Evolutionary conservation across 2,797 vertebrate species (phyloP), one percentile per base, ranked within the genome.

Genomic region (Cyclopterus lumpus): DNA sequence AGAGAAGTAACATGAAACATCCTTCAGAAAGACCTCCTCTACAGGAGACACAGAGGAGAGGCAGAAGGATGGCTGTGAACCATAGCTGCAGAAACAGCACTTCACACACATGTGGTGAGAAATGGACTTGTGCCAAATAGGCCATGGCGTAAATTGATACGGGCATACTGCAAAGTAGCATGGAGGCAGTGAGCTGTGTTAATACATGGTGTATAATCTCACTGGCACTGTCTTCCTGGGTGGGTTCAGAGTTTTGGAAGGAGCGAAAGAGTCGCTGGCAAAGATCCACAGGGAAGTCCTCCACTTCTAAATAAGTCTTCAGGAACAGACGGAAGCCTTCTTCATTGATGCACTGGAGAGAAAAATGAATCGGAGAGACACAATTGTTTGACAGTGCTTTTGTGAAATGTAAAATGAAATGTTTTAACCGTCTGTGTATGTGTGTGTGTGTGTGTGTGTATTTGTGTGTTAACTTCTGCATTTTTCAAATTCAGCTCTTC

Each of bases 1-100:
- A 1, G 97, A 98, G 89, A 98, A 97, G 90, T 98, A 98, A 94
- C 97, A 98, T 40, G 96, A 97, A 73, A 98, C 96, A 60, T 98
- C 97, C 89, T 96, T 97, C 74, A 98, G 91, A 78, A 95, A 97
- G 59, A 98, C 95, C 65, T 96, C 93, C 79, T 94, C 91, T 92
- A 67, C 68, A 80, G 42, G 74, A 53, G 20, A 83, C 42, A 82
- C 14, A 28, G 55, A 76, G 54, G 44, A 62, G 20, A 70, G 57
- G 20, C 38, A 58, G 53, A 30, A 26, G 22, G 51, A 28, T 16
- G 53, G 26, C 15, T 15, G 53, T 55, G 26, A 55, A 55, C 51
- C 30, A 58, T 73, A 70, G 80, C 77, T 76, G 74, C 73, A 76
- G 72, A 75, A 54, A 63, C 62, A 74, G 53, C 22, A 40, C 34